A percentile compares a stretch with the other conserved stretches of the same genome.
These are phyloP conservation scores for Lucifuga dentata DNA, from an alignment of 2,113 vertebrate genomes.

Conservation along the genomic window DNA sequence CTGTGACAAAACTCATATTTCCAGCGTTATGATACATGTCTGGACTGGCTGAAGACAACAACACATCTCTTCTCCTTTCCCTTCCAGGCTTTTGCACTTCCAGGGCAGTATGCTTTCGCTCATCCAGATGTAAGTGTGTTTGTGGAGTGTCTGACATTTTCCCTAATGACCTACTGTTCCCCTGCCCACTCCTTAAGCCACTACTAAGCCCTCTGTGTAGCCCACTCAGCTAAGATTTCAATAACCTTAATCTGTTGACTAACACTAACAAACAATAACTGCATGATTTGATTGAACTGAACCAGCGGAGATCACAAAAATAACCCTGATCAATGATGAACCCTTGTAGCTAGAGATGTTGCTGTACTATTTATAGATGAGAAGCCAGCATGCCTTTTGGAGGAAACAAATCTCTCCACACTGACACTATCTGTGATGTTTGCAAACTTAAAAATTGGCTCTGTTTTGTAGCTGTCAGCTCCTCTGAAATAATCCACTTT, in stretches of 20 bases:
- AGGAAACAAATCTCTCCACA: slow-evolving; percentile 60
- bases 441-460: slow-evolving; percentile 80
- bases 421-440: slow-evolving; percentile 74
- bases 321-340: slow-evolving; percentile 40
- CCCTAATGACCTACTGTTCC: slow-evolving; percentile 52
- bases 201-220: slow-evolving; percentile 61
- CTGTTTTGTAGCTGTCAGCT: slow-evolving; percentile 88
- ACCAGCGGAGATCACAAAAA: slow-evolving; percentile 28
- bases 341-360: slow-evolving; percentile 59
- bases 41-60: slow-evolving; percentile 8
- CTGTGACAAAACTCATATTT: slow-evolving; percentile 31
- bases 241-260: slow-evolving; percentile 64
- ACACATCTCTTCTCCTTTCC: slow-evolving; percentile 53
- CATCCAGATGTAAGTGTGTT: slow-evolving; percentile 93
- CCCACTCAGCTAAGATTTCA: slow-evolving; percentile 55
- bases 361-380: slow-evolving; percentile 61
- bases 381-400: slow-evolving; percentile 65
- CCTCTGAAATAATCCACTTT: slow-evolving; percentile 95
- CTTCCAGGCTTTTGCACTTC: slow-evolving; percentile 90
- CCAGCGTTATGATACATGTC: slow-evolving; percentile 22
- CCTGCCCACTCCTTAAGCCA: slow-evolving; percentile 65
- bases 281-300: slow-evolving; percentile 61
- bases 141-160: slow-evolving; percentile 37
- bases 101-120: slow-evolving; percentile 92
- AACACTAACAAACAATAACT: slow-evolving; percentile 69